Evolutionary conservation across 2,797 vertebrate species (phyloP).

Genomic region (Xiphorhynchus erythropygius): DNA sequence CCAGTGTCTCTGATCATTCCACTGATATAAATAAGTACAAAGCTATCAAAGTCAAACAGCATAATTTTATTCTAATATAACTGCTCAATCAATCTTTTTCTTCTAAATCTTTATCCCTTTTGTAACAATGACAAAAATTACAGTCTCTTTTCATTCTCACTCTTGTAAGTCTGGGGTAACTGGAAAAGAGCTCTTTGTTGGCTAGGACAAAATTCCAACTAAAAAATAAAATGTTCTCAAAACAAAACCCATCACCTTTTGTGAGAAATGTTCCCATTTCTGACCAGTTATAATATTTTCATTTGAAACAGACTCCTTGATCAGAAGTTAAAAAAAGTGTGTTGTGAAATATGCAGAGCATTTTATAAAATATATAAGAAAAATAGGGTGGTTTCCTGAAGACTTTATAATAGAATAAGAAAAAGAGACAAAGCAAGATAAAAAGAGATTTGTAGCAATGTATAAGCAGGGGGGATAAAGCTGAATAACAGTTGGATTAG

Average conservation of each 20-base stretch:
- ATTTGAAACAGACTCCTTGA: constrained; percentile 18
- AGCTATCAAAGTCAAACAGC: neutral
- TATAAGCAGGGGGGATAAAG: neutral
- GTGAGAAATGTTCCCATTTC: neutral
- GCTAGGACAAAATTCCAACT: neutral
- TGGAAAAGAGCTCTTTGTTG: neutral
- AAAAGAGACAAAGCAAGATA: constrained; percentile 23
- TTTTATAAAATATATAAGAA: constrained; percentile 16
- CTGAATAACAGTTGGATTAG: constrained; percentile 13
- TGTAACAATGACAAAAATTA: neutral
- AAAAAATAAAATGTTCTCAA: neutral
- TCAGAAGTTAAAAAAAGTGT: constrained; percentile 17
- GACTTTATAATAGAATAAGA: neutral
- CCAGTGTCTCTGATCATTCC: neutral
- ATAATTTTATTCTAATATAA: neutral
- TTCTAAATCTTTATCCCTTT: neutral
- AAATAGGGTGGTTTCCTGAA: neutral
- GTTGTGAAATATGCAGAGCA: neutral
- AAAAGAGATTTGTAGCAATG: constrained; percentile 21
- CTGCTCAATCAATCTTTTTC: neutral
- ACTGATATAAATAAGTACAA: neutral
- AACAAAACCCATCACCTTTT: neutral
- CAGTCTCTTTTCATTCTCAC: neutral
- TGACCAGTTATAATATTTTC: constrained; percentile 1
- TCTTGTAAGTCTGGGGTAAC: constrained; percentile 19